These are phyloP conservation scores for Drosophila bocki DNA, from an alignment of 1,140 invertebrate species.

Conservation along the genomic window DNA sequence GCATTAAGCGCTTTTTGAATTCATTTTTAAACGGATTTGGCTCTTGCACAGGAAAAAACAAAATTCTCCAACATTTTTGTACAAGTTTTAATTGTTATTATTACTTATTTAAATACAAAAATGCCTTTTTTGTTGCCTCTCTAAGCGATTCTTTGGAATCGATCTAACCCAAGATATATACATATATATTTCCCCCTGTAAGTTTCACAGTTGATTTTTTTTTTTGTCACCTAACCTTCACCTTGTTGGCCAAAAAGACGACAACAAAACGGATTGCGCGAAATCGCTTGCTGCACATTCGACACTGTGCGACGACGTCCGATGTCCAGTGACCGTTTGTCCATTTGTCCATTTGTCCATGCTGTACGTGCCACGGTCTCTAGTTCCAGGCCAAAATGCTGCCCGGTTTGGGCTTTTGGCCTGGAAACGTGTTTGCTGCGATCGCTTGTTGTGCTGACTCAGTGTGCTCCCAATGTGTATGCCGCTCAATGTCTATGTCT, in stretches of 20 bases:
- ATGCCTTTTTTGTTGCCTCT: not conserved
- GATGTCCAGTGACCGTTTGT: conserved; percentile 11
- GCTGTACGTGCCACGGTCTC: conserved; percentile 64
- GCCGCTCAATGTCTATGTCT: conserved; percentile 30
- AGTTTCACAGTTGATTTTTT: not conserved
- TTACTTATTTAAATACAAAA: too few species aligned
- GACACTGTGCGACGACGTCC: conserved; percentile 7
- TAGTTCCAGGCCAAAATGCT: conserved; percentile 40
- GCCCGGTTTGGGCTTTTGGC: conserved; percentile 60
- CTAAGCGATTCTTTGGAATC: not conserved
- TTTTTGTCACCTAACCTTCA: conserved; percentile 58
- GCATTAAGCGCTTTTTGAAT: not conserved
- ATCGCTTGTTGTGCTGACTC: conserved; percentile 46
- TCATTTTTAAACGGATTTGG: not conserved
- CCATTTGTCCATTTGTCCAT: conserved; percentile 1
- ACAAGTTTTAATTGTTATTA: too few species aligned
- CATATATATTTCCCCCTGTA: not conserved
- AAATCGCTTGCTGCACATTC: conserved; percentile 38
- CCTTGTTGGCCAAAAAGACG: conserved; percentile 68
- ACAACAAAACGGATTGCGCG: conserved; percentile 40
- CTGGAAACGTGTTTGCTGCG: conserved; percentile 69
- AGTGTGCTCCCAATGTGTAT: conserved; percentile 33
- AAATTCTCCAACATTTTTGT: not conserved
- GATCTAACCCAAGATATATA: not conserved
- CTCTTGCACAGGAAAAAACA: not conserved